Percentiles rank a stretch among this genome's conserved stretches.
phyloP scores from a whole-genome alignment of 1,140 invertebrate species.

The Brachionus angularis region DNA sequence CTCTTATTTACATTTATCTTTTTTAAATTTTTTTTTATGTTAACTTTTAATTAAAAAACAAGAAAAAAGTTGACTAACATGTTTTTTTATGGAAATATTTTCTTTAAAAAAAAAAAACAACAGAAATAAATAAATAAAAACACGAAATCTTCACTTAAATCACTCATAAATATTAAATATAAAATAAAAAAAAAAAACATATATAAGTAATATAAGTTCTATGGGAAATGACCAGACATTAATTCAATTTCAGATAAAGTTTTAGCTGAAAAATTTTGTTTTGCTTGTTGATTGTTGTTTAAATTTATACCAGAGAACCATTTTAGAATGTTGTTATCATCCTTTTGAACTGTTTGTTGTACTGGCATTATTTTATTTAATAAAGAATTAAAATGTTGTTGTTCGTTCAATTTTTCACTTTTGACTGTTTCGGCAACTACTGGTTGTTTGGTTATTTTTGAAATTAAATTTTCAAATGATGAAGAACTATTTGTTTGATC shows the following conservation, averaged over 20 bases:
- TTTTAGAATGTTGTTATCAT: neutral
- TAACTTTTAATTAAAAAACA: no score
- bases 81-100: no score
- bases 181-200: neutral
- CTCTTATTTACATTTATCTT: no score
- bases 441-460: constrained; percentile 3
- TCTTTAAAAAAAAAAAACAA: no score
- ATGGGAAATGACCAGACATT: constrained; percentile 41
- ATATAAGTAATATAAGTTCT: neutral
- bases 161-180: neutral
- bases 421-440: neutral
- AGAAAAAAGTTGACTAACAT: no score
- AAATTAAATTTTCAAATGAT: constrained; percentile 14
- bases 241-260: constrained; percentile 30
- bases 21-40: no score
- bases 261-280: constrained; percentile 25
- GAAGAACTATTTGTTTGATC: no score
- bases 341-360: neutral
- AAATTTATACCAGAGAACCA: constrained; percentile 3
- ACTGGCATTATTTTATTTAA: constrained; percentile 10
- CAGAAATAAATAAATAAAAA: no score
- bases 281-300: neutral
- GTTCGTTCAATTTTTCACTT: neutral
- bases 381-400: constrained; percentile 29
- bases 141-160: no score